A percentile compares a stretch with the other conserved stretches of the same genome.
These are phyloP conservation scores for Gasterosteus nipponicus DNA, from an alignment of 2,113 vertebrate species.

Conservation along the genomic window DNA sequence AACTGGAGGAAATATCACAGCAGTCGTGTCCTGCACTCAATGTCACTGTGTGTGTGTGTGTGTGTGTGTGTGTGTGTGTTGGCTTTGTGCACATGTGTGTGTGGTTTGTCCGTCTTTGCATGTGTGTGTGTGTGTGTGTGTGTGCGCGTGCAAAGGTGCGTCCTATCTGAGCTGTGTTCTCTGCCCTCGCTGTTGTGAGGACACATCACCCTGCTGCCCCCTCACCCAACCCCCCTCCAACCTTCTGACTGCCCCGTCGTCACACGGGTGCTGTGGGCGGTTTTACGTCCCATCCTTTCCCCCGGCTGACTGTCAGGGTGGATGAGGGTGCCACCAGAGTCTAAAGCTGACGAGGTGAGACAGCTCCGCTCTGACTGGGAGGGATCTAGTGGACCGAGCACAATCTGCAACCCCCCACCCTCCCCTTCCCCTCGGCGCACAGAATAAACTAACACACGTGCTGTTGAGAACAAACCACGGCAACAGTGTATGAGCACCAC, in stretches of 20 bases:
- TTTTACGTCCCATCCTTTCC: constrained; percentile 72
- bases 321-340: constrained; percentile 66
- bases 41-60: constrained; percentile 14
- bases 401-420: constrained; percentile 49
- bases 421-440: not conserved
- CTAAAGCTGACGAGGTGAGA: constrained; percentile 75
- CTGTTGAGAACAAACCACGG: constrained; percentile 30
- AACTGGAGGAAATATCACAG: constrained; percentile 59
- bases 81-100: constrained; percentile 1
- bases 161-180: constrained; percentile 25
- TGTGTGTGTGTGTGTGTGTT: not conserved
- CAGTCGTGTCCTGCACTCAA: constrained; percentile 29
- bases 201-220: constrained; percentile 34
- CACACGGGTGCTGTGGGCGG: constrained; percentile 66
- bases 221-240: too few relatives aligned
- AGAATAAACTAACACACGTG: constrained; percentile 33
- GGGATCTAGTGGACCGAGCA: constrained; percentile 64
- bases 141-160: not conserved
- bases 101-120: not conserved
- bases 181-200: constrained; percentile 37
- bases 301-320: constrained; percentile 71
- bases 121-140: constrained; percentile 2
- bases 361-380: constrained; percentile 74
- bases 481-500: constrained; percentile 40
- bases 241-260: constrained; percentile 11